These are phyloP conservation scores for Alsophila aescularia DNA, from an alignment of 2,888 invertebrate species.

Conservation along the genomic window DNA sequence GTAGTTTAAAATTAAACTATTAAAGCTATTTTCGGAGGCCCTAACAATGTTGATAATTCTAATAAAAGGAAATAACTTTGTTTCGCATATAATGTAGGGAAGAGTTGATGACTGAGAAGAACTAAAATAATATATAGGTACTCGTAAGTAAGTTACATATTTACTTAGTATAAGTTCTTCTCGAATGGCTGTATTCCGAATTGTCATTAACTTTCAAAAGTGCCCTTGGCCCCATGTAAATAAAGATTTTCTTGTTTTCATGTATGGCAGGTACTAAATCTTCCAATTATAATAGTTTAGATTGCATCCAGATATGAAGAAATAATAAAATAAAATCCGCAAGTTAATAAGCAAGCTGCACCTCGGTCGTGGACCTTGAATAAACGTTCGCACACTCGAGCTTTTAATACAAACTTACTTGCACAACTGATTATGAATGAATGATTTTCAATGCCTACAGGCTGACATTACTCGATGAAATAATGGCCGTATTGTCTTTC, in stretches of 20 bases:
- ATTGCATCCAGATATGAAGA: background rate
- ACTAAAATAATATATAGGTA: too few relatives aligned
- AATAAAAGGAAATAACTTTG: background rate
- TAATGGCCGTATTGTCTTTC: constrained; percentile 34
- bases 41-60: background rate
- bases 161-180: too few relatives aligned
- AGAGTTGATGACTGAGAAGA: too few relatives aligned
- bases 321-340: constrained; percentile 27
- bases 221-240: too few relatives aligned
- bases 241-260: too few relatives aligned
- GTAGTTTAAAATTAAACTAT: constrained; percentile 34
- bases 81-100: background rate
- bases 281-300: background rate
- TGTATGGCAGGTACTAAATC: background rate
- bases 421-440: constrained; percentile 40
- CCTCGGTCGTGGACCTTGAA: constrained; percentile 50
- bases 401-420: constrained; percentile 44
- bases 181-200: too few relatives aligned
- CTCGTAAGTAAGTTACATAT: too few relatives aligned
- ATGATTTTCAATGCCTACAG: constrained; percentile 36
- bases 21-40: constrained; percentile 15
- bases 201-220: too few relatives aligned
- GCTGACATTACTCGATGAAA: constrained; percentile 29
- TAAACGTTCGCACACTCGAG: constrained; percentile 47
- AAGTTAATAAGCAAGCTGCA: constrained; percentile 29